Conservation (phyloP, 2,797 vertebrate genomes). For the Sorex maritimensis region DNA sequence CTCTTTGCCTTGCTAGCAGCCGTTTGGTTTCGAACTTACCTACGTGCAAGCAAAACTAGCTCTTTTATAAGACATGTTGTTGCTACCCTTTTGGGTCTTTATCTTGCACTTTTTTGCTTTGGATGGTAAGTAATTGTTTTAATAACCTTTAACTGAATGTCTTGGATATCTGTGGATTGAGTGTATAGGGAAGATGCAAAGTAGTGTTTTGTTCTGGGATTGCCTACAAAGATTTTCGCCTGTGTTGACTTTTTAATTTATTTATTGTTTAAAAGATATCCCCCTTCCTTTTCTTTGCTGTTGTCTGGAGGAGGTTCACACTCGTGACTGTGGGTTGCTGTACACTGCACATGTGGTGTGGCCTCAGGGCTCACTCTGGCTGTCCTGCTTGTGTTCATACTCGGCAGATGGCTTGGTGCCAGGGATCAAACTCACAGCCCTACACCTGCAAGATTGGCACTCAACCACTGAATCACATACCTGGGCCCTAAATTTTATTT, state of each 20-base stretch:
- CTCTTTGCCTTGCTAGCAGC: slow-evolving; percentile 98
- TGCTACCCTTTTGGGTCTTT: slow-evolving; percentile 98
- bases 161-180: slow-evolving; percentile 45
- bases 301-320: no score
- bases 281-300: no score
- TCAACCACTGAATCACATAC: no score
- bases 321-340: no score
- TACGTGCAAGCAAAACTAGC: slow-evolving; percentile 98
- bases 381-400: no score
- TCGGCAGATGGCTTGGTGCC: no score
- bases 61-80: slow-evolving; percentile 98
- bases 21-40: slow-evolving; percentile 97
- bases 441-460: no score
- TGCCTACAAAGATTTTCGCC: not conserved
- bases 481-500: not conserved
- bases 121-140: slow-evolving; percentile 95
- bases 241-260: not conserved
- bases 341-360: no score
- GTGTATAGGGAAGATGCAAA: not conserved
- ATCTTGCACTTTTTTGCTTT: slow-evolving; percentile 99
- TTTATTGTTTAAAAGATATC: slow-evolving; percentile 4
- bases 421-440: no score
- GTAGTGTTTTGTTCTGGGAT: not conserved
- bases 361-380: no score
- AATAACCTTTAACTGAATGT: slow-evolving; percentile 36